A percentile compares a stretch with the other conserved stretches of the same genome.
phyloP scores from a whole-genome alignment of 1,140 invertebrate species.

The Dermatophagoides farinae region DNA sequence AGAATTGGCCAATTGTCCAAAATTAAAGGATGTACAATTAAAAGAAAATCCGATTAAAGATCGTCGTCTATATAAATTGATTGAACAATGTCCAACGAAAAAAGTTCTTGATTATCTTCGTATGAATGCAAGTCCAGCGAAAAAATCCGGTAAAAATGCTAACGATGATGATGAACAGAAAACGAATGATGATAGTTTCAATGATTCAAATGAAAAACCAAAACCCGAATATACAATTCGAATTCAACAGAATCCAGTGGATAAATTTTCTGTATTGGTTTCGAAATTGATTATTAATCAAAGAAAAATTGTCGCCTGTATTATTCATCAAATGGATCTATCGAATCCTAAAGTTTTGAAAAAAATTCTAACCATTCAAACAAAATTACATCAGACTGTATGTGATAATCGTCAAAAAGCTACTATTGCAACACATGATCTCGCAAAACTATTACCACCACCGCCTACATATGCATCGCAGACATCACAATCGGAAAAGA shows the following conservation, averaged over 20 bases:
- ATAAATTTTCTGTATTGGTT: conserved; percentile 3
- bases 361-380: conserved; percentile 53
- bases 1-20: conserved; percentile 39
- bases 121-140: conserved; percentile 34
- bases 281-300: conserved; percentile 3
- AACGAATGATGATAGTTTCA: neutral
- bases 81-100: conserved; percentile 38
- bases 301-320: conserved; percentile 42
- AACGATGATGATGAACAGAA: neutral
- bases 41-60: conserved; percentile 50
- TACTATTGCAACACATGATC: conserved; percentile 61
- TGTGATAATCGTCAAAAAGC: conserved; percentile 52
- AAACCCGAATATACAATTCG: too few relatives aligned
- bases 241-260: neutral
- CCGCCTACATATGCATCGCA: conserved; percentile 24
- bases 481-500: conserved; percentile 35
- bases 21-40: conserved; percentile 41
- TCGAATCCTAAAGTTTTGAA: conserved; percentile 37
- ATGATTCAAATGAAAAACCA: neutral
- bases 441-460: conserved; percentile 39
- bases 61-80: conserved; percentile 44
- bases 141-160: conserved; percentile 10
- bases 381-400: conserved; percentile 46
- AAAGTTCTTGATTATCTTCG: conserved; percentile 45
- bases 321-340: conserved; percentile 42